Evolutionary conservation across 2,888 invertebrate species (phyloP), one percentile per base, ranked within the genome.

Genomic region (Cryptus armator): DNA sequence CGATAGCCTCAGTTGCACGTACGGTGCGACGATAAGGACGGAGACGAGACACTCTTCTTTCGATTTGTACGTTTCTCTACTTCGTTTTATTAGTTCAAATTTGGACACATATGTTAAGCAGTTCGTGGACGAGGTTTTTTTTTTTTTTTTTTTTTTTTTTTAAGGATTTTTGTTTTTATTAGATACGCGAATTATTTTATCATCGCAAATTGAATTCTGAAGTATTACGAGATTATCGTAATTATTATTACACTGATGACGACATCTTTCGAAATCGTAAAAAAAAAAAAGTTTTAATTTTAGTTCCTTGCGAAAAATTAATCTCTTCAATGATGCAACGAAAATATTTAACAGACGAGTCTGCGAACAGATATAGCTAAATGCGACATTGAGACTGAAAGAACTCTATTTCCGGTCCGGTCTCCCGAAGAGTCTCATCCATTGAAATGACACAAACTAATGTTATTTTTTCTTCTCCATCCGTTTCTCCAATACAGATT

Each of bases 401-500:
- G 32, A 53, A 72, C 24, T 72, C 71, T 56, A 72, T 59, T 72
- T 72, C 71, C 51, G 70, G 56, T 72, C 56, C 71, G 44, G 53
- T 56, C 43, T 56, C 56, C 0, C 37, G 37, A 64, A 44, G 56
- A 51, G 24, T 80, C 43, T 81, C 48, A n/a, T 70, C 64, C 59
- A n/a, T 53, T 59, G 76, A 64, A 53, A 74, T 68, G 83, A 79
- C 75, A 83, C 70, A 70, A 59, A 79, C 79, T 79, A 83, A 79
- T 79, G 71, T 80, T 84, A 56, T 84, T 80, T 80, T 78, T 46
- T 7, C 84, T 75, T 16, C 48, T 71, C 67, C 68, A 59, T 70
- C 62, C 37, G 74, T 75, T 70, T 62, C 43, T 75, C 24, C 46
- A 32, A 51, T 16, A 59, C 1, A 14, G n/a, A 48, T 48, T 43